phyloP scores from a whole-genome alignment of 2,888 invertebrate genomes.

The Petrolisthes manimaculis region DNA sequence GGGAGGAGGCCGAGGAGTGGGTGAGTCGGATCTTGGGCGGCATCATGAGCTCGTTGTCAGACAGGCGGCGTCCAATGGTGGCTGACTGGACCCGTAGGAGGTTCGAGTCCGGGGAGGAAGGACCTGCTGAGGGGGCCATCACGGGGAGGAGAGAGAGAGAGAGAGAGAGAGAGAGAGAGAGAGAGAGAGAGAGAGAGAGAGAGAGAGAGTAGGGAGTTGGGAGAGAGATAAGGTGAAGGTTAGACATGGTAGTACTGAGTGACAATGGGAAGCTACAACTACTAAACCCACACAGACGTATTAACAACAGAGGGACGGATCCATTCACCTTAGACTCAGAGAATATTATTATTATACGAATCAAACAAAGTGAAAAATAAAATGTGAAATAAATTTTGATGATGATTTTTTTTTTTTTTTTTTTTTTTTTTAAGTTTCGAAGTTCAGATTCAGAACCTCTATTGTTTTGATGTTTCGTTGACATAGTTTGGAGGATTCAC shows the following conservation, averaged over 20 bases:
- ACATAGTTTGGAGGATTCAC: too few relatives aligned
- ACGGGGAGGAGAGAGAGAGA: neutral
- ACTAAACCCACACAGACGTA: neutral
- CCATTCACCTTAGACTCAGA: too few relatives aligned
- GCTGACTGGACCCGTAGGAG: constrained; percentile 86
- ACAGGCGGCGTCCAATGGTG: constrained; percentile 87
- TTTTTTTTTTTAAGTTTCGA: too few relatives aligned
- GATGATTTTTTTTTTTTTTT: too few relatives aligned
- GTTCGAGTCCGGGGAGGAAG: constrained; percentile 86
- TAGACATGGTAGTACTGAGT: neutral
- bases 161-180: neutral
- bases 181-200: neutral
- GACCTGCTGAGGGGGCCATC: constrained; percentile 68
- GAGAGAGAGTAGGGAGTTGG: neutral
- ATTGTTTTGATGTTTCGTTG: too few relatives aligned
- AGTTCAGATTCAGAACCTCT: too few relatives aligned
- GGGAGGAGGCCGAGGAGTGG: constrained; percentile 88
- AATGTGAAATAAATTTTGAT: too few relatives aligned
- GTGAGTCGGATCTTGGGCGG: constrained; percentile 83
- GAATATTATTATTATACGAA: too few relatives aligned
- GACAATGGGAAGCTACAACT: neutral
- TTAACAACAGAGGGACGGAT: too few relatives aligned
- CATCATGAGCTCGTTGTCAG: constrained; percentile 92
- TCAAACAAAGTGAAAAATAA: too few relatives aligned
- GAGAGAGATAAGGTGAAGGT: neutral